These are phyloP conservation scores for Yponomeuta plumbellus DNA, from an alignment of 2,888 invertebrate genomes.

Conservation along the genomic window DNA sequence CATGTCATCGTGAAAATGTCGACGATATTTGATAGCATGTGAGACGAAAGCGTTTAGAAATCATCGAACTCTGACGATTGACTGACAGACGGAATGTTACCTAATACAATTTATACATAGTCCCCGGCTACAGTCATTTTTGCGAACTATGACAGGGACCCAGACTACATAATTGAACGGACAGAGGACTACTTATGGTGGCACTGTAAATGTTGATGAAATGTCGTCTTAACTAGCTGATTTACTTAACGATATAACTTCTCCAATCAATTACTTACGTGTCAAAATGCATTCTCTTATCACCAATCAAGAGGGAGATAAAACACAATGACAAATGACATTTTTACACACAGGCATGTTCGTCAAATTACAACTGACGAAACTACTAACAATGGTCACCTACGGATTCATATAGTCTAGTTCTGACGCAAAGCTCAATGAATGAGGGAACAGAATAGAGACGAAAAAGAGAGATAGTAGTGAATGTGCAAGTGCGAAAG, in stretches of 20 bases:
- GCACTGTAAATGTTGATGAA: no score
- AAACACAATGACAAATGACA: constrained; percentile 52
- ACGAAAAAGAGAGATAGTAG: neutral
- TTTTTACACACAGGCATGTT: neutral
- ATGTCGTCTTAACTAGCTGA: neutral
- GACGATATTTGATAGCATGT: neutral
- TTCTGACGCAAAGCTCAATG: neutral
- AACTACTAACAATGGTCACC: neutral
- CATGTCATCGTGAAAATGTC: neutral
- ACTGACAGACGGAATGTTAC: constrained; percentile 12
- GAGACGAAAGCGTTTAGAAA: constrained; percentile 14
- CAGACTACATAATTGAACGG: no score
- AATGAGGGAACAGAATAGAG: neutral
- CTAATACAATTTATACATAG: constrained; percentile 14
- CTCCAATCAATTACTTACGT: constrained; percentile 44
- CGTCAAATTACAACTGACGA: neutral
- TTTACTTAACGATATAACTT: constrained; percentile 14
- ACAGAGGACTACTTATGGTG: no score
- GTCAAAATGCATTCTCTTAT: constrained; percentile 57
- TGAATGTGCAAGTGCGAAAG: constrained; percentile 18
- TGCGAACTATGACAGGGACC: no score
- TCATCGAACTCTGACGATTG: neutral
- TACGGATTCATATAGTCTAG: neutral
- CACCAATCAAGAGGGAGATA: constrained; percentile 38
- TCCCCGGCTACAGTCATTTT: no score